Percentiles rank a stretch among this genome's conserved stretches.
phyloP scores from a whole-genome alignment of 2,113 vertebrate genomes.

The Solea senegalensis region DNA sequence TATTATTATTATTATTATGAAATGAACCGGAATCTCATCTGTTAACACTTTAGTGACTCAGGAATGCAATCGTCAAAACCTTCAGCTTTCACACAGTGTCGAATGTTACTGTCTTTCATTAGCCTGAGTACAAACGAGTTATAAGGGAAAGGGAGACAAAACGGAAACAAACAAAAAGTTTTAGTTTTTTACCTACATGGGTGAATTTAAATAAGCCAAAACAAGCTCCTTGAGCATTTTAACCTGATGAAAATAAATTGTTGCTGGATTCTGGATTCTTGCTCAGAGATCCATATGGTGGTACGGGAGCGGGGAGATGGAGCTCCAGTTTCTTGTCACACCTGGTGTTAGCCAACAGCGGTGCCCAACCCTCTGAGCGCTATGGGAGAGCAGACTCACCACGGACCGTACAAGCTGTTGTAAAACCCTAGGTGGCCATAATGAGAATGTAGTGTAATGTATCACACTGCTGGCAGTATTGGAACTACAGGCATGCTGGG shows the following conservation, averaged over 20 bases:
- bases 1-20: no score
- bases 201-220: conserved; percentile 17
- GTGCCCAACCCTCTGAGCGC: conserved; percentile 53
- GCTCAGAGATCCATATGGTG: conserved; percentile 20
- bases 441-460: conserved; percentile 61
- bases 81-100: not conserved
- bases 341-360: conserved; percentile 62
- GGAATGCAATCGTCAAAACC: conserved; percentile 12
- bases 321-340: conserved; percentile 55
- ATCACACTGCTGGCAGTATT: conserved; percentile 59
- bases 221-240: conserved; percentile 16
- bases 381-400: conserved; percentile 54
- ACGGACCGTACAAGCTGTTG: conserved; percentile 67
- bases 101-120: not conserved
- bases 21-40: no score
- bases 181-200: conserved; percentile 31
- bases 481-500: conserved; percentile 58
- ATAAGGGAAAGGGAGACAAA: not conserved
- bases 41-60: no score
- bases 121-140: not conserved
- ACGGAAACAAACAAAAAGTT: not conserved
- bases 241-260: conserved; percentile 40
- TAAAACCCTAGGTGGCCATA: conserved; percentile 62
- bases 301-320: conserved; percentile 76
- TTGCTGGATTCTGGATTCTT: conserved; percentile 8